A percentile compares a stretch with the other conserved stretches of the same genome.
Conservation (phyloP, 2,113 vertebrate genomes). For the Vombatus ursinus region DNA sequence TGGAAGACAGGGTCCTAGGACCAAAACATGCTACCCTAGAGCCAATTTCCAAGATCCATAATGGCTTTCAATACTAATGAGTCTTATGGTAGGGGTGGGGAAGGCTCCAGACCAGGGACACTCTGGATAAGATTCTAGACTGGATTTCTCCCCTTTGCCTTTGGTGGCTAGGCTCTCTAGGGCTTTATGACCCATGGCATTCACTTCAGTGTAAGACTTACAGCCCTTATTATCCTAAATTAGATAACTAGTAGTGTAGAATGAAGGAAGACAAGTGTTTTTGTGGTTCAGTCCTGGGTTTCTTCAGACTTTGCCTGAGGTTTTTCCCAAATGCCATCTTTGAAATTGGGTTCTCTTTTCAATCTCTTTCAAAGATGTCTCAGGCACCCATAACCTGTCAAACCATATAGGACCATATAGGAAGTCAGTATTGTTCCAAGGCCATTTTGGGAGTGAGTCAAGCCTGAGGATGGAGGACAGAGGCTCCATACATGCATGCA, state of each 20-base stretch:
- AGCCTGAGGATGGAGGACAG: background rate
- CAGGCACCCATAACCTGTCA: background rate
- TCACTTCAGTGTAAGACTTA: background rate
- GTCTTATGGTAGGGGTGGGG: background rate
- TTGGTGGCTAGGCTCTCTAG: background rate
- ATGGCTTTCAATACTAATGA: background rate
- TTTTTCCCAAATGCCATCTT: conserved; percentile 51
- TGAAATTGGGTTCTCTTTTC: conserved; percentile 20
- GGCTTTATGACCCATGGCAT: conserved; percentile 7
- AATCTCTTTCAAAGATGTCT: background rate
- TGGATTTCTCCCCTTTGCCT: conserved; percentile 15
- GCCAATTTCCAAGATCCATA: background rate
- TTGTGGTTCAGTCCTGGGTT: conserved; percentile 31
- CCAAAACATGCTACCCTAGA: conserved; percentile 14
- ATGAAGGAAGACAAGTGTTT: conserved; percentile 18
- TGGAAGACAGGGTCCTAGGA: background rate
- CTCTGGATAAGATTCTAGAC: background rate
- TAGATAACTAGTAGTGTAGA: background rate
- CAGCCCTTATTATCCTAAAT: background rate
- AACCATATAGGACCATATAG: background rate
- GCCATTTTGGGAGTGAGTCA: background rate
- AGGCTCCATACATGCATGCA: background rate
- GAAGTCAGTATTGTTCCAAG: background rate
- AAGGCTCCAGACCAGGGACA: background rate
- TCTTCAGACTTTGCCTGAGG: background rate